A percentile compares a stretch with the other conserved stretches of the same genome.
These are phyloP conservation scores for Hemaris fuciformis DNA, from an alignment of 2,888 invertebrate genomes.

Conservation along the genomic window DNA sequence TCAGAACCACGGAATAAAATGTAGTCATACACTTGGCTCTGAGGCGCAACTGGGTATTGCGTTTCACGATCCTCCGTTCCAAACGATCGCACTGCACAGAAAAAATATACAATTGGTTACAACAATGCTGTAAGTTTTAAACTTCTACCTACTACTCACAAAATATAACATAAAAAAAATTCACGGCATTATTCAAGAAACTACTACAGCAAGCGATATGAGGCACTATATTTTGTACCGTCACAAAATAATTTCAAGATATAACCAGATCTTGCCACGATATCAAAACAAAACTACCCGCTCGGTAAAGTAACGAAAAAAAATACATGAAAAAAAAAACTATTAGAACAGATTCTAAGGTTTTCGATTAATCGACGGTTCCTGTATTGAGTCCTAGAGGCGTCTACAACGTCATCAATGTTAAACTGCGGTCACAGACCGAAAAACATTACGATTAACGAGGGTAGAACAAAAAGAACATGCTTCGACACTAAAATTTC, in stretches of 20 bases:
- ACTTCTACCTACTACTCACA: background rate
- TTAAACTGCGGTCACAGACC: constrained; percentile 57
- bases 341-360: background rate
- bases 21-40: constrained; percentile 99
- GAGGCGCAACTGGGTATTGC: constrained; percentile 96
- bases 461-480: constrained; percentile 65
- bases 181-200: background rate
- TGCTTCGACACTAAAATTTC: constrained; percentile 26
- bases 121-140: background rate
- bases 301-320: background rate
- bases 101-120: constrained; percentile 23
- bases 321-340: background rate
- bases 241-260: background rate
- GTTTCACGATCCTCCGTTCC: constrained; percentile 99
- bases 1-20: constrained; percentile 99
- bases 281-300: background rate
- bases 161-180: background rate
- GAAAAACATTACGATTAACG: constrained; percentile 32
- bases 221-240: background rate
- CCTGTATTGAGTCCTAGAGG: background rate
- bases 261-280: background rate
- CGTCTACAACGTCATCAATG: constrained; percentile 74
- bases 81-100: constrained; percentile 94
- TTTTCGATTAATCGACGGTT: background rate
- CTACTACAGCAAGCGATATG: background rate